A percentile compares a stretch with the other conserved stretches of the same genome.
Evolutionary conservation across 2,113 vertebrate genomes (phyloP).

Genomic region (Mastomys natalensis): DNA sequence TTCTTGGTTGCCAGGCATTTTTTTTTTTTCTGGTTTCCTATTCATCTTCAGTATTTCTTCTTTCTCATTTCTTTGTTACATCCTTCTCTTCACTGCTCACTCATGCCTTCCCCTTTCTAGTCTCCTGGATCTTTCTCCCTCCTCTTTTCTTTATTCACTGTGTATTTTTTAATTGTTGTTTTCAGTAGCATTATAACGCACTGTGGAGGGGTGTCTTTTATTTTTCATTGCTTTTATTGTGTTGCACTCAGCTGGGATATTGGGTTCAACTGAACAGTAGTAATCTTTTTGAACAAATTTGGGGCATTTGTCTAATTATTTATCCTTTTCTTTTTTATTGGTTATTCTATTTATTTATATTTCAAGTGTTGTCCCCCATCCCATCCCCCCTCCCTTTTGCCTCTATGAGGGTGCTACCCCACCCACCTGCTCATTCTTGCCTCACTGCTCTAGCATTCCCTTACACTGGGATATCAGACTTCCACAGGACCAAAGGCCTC

Average conservation of each 20-base stretch:
- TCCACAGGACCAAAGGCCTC: too few relatives aligned
- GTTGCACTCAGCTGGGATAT: background rate
- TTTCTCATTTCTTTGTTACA: too few relatives aligned
- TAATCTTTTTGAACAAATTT: background rate
- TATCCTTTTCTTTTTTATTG: too few relatives aligned
- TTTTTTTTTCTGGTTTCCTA: rapidly evolving
- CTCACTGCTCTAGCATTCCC: too few relatives aligned
- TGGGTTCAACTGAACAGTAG: background rate
- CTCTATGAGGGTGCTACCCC: too few relatives aligned
- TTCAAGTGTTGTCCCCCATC: too few relatives aligned
- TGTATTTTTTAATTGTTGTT: background rate
- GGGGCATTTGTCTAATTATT: background rate
- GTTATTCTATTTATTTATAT: too few relatives aligned
- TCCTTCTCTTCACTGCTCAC: background rate
- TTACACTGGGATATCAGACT: too few relatives aligned
- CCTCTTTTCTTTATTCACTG: background rate
- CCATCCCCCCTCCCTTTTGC: too few relatives aligned
- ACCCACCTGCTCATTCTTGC: too few relatives aligned
- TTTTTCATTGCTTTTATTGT: background rate
- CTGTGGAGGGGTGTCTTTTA: background rate
- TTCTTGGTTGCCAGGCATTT: background rate
- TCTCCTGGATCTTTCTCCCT: background rate
- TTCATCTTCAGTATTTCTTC: background rate
- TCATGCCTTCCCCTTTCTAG: rapidly evolving
- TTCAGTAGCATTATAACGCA: background rate